phyloP scores from a whole-genome alignment of 2,888 invertebrate genomes.

The Mimas tiliae region DNA sequence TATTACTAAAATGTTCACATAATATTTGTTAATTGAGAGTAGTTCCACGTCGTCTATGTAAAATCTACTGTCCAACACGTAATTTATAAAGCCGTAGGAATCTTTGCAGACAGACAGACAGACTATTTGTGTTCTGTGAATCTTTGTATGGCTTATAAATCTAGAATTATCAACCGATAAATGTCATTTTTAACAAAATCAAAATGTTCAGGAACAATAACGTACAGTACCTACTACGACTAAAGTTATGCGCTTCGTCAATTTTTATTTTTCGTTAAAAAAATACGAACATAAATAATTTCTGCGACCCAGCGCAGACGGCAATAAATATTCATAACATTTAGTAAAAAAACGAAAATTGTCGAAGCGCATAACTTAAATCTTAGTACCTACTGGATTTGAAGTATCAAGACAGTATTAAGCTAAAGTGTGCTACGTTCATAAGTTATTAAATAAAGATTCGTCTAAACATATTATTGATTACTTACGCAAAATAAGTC shows the following conservation, averaged over 20 bases:
- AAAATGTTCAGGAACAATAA: background rate
- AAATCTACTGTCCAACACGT: background rate
- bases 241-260: too few relatives aligned
- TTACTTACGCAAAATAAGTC: slow-evolving; percentile 5
- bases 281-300: too few relatives aligned
- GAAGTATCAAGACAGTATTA: background rate
- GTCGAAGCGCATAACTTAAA: too few relatives aligned
- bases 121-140: too few relatives aligned
- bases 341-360: too few relatives aligned
- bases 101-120: too few relatives aligned
- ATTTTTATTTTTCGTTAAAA: too few relatives aligned
- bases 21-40: background rate
- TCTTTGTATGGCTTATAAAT: background rate
- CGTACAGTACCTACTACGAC: too few relatives aligned
- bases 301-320: too few relatives aligned
- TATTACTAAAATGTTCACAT: background rate
- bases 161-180: background rate
- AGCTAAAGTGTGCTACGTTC: background rate
- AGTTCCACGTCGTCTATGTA: background rate
- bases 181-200: background rate
- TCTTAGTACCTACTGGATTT: too few relatives aligned
- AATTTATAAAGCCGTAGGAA: background rate
- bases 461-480: background rate
- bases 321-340: too few relatives aligned
- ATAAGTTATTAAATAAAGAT: background rate